A percentile compares a stretch with the other conserved stretches of the same genome.
Evolutionary conservation across 2,888 invertebrate genomes (phyloP).

Genomic region (Campoplex nolae): DNA sequence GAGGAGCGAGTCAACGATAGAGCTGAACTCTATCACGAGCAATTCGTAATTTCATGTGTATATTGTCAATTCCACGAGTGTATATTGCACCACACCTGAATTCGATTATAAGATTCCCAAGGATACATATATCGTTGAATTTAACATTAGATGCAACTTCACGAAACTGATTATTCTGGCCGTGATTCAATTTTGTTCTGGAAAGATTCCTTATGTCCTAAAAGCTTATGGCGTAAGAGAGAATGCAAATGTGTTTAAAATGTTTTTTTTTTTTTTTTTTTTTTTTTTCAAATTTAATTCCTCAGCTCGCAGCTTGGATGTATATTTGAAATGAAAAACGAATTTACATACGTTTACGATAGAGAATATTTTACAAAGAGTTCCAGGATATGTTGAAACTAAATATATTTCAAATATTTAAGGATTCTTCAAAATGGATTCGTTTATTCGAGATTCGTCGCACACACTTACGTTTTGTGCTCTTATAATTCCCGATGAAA

Average conservation of each 20-base stretch:
- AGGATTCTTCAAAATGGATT: neutral
- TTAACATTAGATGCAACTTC: conserved; percentile 73
- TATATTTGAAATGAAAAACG: too few species aligned
- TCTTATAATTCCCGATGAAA: neutral
- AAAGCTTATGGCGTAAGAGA: neutral
- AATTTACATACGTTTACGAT: too few species aligned
- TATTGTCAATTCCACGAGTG: conserved; percentile 54
- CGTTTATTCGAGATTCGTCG: neutral
- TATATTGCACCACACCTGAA: conserved; percentile 67
- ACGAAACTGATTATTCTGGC: conserved; percentile 47
- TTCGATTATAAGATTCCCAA: conserved; percentile 75
- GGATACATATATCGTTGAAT: conserved; percentile 74
- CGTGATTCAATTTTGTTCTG: conserved; percentile 61
- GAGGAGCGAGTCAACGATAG: neutral
- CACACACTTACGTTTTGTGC: neutral
- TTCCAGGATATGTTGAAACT: too few species aligned
- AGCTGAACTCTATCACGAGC: neutral
- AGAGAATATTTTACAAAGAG: neutral
- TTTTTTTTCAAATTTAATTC: neutral
- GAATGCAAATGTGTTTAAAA: neutral
- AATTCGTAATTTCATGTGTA: conserved; percentile 1
- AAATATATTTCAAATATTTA: too few species aligned
- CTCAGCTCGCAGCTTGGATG: too few species aligned
- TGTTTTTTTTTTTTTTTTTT: too few species aligned
- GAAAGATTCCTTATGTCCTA: neutral